phyloP scores from a whole-genome alignment of 2,113 vertebrate genomes.

The Aleadryas rufinucha region DNA sequence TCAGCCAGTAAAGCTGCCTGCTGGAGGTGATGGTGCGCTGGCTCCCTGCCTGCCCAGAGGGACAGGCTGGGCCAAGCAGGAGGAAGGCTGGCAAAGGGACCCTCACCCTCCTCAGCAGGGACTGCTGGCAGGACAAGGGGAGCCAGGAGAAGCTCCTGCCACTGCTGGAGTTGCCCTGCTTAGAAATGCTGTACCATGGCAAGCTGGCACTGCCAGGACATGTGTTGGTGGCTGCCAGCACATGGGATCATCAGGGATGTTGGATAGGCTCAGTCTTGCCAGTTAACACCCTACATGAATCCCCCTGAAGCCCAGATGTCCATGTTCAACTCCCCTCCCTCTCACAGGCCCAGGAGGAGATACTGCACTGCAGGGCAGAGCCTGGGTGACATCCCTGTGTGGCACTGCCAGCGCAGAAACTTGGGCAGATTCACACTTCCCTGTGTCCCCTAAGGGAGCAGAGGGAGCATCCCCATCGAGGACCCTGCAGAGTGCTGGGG shows the following conservation, averaged over 20 bases:
- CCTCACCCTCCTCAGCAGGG: neutral
- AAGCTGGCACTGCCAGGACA: neutral
- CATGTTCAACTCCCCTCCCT: accelerated
- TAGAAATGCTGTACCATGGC: neutral
- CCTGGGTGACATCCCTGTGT: neutral
- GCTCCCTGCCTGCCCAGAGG: neutral
- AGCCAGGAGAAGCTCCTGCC: neutral
- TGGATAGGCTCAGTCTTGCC: accelerated
- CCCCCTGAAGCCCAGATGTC: accelerated
- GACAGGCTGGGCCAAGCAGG: neutral
- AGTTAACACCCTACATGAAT: neutral
- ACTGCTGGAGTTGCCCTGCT: neutral
- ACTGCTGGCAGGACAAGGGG: neutral
- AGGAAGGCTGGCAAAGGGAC: neutral
- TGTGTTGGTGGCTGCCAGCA: neutral
- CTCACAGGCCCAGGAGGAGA: no score
- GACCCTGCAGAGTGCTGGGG: neutral
- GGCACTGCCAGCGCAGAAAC: neutral
- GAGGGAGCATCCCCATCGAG: accelerated
- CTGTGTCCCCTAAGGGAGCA: accelerated
- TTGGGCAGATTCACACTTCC: neutral
- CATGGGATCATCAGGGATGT: accelerated
- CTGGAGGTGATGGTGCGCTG: slow-evolving; percentile 37
- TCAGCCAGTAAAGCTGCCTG: slow-evolving; percentile 73
- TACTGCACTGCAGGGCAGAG: no score